Conservation (phyloP, 2,113 vertebrate genomes). For the Calidris pugnax region DNA sequence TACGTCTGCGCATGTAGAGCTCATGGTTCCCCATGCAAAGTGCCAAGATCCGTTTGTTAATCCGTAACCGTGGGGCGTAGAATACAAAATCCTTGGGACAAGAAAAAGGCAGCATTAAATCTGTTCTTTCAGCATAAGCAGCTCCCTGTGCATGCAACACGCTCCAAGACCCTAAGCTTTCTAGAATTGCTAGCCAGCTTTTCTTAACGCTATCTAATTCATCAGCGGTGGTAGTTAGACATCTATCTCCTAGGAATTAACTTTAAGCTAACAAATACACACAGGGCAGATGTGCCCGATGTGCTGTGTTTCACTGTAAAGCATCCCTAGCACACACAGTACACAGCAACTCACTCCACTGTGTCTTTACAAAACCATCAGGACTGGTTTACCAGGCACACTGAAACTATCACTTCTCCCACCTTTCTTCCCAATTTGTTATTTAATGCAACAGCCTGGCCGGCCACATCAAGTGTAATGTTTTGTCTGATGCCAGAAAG, state of each 20-base stretch:
- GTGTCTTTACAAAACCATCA: neutral
- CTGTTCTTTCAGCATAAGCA: neutral
- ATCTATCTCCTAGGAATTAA: neutral
- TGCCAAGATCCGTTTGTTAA: slow-evolving; percentile 96
- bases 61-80: slow-evolving; percentile 92
- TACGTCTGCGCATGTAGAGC: slow-evolving; percentile 95
- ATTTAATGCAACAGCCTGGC: neutral
- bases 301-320: neutral
- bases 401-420: neutral
- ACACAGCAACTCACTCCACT: neutral
- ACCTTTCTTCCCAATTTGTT: neutral
- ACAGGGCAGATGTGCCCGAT: neutral
- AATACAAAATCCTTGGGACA: slow-evolving; percentile 92
- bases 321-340: neutral
- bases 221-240: neutral
- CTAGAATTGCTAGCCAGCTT: neutral
- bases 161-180: neutral
- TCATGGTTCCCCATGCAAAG: slow-evolving; percentile 98
- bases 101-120: neutral
- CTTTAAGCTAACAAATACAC: neutral
- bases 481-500: neutral
- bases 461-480: neutral
- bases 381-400: neutral
- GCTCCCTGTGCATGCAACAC: neutral
- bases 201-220: neutral